phyloP scores from a whole-genome alignment of 1,140 invertebrate species.

The Proctacanthus coquilletti region DNA sequence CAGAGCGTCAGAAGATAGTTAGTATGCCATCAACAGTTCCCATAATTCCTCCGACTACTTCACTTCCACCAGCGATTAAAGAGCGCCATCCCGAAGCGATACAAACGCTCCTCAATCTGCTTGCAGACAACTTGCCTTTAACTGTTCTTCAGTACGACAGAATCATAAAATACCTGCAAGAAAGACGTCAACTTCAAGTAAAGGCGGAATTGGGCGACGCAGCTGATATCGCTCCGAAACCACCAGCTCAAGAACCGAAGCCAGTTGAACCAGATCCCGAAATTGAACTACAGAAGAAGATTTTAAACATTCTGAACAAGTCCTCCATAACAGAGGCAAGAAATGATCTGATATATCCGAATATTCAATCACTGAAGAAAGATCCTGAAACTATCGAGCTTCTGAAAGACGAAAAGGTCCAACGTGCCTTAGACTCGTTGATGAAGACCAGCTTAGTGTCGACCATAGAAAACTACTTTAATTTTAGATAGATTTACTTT shows the following conservation, averaged over 20 bases:
- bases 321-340: constrained; percentile 28
- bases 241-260: constrained; percentile 36
- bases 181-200: constrained; percentile 53
- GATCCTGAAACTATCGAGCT: constrained; percentile 17
- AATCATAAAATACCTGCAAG: constrained; percentile 63
- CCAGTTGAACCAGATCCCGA: constrained; percentile 36
- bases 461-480: constrained; percentile 8
- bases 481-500: constrained; percentile 10
- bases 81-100: constrained; percentile 52
- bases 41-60: constrained; percentile 3
- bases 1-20: constrained; percentile 2
- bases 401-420: constrained; percentile 44
- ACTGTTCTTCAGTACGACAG: constrained; percentile 67
- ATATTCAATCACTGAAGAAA: constrained; percentile 11
- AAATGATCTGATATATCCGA: constrained; percentile 14
- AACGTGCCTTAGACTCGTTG: constrained; percentile 59
- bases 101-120: constrained; percentile 58
- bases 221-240: constrained; percentile 28
- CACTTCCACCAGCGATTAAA: constrained; percentile 11
- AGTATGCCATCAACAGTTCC: constrained; percentile 5
- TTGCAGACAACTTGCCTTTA: constrained; percentile 64
- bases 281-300: constrained; percentile 54
- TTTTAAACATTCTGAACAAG: constrained; percentile 65
- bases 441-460: constrained; percentile 40
- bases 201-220: constrained; percentile 50